Base-by-base conservation (phyloP, 2,797 vertebrate species). In the Morus bassanus region DNA sequence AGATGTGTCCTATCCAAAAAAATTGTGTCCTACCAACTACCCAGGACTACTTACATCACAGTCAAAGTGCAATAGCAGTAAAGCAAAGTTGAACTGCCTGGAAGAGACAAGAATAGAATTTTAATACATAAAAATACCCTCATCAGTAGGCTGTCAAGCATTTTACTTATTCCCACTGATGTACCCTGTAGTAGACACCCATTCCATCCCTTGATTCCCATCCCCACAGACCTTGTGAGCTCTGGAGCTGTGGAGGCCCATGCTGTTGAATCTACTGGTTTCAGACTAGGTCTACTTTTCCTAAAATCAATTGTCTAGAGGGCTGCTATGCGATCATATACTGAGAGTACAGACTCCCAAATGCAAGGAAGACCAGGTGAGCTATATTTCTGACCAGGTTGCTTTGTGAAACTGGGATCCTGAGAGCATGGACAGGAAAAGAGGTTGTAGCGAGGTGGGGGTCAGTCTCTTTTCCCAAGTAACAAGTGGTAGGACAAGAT, bases 391-490 rank as follows among this genome's bases (percentile, higher is more conserved):
- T 67, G 23, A 23, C 23, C 8, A 50, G 35, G 9, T 1, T 37
- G 18, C 18, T 65, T 57, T 64, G 25, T 35, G 35, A 35, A 72
- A 53, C 17, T 61, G 30, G 7, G 13, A n/a, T 54, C n/a, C 33
- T 39, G 61, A 81, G 15, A 46, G 9, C 51, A 45, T 7, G 25
- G 33, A 28, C 13, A 46, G 22, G 60, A 28, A n/a, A n/a, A 18
- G 37, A 53, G 50, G 15, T 45, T 45, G 22, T 17, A n/a, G 22
- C 4, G 5, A 46, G 4, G 65, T 39, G 7, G 17, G 8, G 6
- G n/a, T 28, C 0, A 0, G 11, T 15, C 30, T 60, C 11, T 69
- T n/a, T 15, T 69, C 10, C 4, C 37, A 43, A 13, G 21, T 35
- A 61, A 12, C 19, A 30, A 31, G 10, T 2, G 2, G 18, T 27